These are phyloP conservation scores for Panthera uncia DNA, from an alignment of 2,113 vertebrate genomes.

Conservation along the genomic window DNA sequence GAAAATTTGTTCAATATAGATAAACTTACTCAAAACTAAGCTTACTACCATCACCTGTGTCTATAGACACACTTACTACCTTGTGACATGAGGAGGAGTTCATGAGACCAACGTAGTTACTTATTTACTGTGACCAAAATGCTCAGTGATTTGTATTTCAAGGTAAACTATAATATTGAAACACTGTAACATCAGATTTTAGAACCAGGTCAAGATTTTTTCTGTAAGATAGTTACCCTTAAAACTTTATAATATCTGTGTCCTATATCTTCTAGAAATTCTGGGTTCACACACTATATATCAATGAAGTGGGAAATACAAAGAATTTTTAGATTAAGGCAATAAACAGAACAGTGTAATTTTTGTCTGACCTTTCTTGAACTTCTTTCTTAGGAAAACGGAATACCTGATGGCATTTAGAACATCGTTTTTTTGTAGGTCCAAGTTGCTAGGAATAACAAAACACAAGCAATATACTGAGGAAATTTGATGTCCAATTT, in stretches of 20 bases:
- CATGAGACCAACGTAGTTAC: neutral
- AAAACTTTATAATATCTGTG: neutral
- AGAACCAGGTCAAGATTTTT: neutral
- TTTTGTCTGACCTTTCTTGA: conserved; percentile 28
- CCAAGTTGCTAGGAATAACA: neutral
- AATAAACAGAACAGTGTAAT: neutral
- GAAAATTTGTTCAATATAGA: neutral
- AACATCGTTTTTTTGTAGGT: neutral
- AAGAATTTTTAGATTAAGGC: neutral
- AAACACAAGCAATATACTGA: neutral
- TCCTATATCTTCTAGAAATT: neutral
- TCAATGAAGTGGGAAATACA: neutral
- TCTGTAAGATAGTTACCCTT: neutral
- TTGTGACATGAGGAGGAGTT: neutral
- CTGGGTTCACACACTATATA: neutral
- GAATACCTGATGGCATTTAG: neutral
- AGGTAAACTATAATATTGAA: neutral
- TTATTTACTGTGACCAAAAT: neutral
- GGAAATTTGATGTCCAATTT: neutral
- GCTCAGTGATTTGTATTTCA: neutral
- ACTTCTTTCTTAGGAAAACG: conserved; percentile 1
- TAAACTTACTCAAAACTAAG: neutral
- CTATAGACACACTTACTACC: neutral
- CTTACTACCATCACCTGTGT: neutral
- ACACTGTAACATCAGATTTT: neutral